phyloP scores from a whole-genome alignment of 2,113 vertebrate species.

The Mustela lutreola region DNA sequence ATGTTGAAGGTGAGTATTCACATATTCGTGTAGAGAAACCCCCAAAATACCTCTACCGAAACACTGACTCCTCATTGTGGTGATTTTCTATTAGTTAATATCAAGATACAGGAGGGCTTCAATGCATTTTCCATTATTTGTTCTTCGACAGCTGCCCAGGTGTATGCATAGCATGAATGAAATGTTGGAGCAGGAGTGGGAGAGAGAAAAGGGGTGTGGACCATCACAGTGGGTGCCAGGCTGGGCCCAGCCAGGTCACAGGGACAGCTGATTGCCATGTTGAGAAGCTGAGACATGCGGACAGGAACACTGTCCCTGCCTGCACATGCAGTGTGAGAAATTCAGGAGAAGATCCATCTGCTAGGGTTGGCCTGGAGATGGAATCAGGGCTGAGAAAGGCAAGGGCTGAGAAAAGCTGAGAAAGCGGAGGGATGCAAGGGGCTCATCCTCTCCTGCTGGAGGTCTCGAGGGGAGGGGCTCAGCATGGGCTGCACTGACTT shows the following conservation, averaged over 20 bases:
- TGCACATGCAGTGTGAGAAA: not conserved
- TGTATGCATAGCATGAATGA: not conserved
- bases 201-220: not conserved
- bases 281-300: not conserved
- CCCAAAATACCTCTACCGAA: not conserved
- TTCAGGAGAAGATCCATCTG: not conserved
- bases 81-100: not conserved
- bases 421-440: not conserved
- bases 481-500: not conserved
- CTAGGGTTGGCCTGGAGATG: not conserved
- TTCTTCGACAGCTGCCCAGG: not conserved
- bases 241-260: not conserved
- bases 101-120: not conserved
- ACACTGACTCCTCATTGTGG: not conserved
- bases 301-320: not conserved
- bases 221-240: fast-evolving
- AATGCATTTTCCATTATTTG: not conserved
- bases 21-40: not conserved
- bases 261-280: fast-evolving
- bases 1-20: fast-evolving
- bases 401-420: too few species aligned
- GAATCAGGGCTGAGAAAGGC: not conserved
- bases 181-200: not conserved
- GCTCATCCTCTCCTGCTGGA: not conserved
- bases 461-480: not conserved